Evolutionary conservation across 2,113 vertebrate species (phyloP), one percentile per base, ranked within the genome.

Genomic region (Sinosuthora webbiana): DNA sequence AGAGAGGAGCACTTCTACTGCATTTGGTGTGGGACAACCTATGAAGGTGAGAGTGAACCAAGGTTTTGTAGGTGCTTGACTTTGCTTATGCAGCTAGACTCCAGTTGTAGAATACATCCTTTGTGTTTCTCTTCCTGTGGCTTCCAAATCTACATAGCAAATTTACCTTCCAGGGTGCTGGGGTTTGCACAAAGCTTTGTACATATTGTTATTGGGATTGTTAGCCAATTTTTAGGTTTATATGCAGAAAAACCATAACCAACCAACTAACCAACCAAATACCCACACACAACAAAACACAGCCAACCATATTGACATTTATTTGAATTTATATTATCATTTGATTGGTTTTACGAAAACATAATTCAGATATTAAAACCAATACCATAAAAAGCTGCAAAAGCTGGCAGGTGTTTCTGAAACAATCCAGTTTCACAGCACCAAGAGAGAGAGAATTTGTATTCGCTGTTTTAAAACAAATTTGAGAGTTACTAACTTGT

Each of bases 1-100:
- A 98, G 99, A 97, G 97, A 97, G 91, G 57, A 98, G 55, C 98
- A 99, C 97, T 98, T 98, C 24, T 99, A 99, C 71, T 99, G 99
- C 96, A 98, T 99, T 91, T 99, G 99, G 99, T 99, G 99, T 97
- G 99, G 99, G 89, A 99, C 99, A 41, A 98, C 98, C 11, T 99
- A 99, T 89, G 98, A 99, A 96, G 99, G 99, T 99, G 96, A 96
- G 97, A 93, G n/a, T 67, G 90, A 77, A 33, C 14, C 49, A 42
- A 22, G 13, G 16, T 55, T 33, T 41, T 53, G 2, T 21, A 50
- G 27, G 20, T 75, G 25, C 39, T 89, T 59, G 62, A 30, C n/a
- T 91, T 77, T n/a, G 22, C 25, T 86, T 74, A 27, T 24, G 42
- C 57, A 84, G 31, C 20, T 79, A 27, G 25, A 56, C 24, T 69